Evolutionary conservation across 37 sponge, comb jelly and placozoan species (phyloP), one percentile per base, ranked within the genome.

Genomic region (Spongilla lacustris): DNA sequence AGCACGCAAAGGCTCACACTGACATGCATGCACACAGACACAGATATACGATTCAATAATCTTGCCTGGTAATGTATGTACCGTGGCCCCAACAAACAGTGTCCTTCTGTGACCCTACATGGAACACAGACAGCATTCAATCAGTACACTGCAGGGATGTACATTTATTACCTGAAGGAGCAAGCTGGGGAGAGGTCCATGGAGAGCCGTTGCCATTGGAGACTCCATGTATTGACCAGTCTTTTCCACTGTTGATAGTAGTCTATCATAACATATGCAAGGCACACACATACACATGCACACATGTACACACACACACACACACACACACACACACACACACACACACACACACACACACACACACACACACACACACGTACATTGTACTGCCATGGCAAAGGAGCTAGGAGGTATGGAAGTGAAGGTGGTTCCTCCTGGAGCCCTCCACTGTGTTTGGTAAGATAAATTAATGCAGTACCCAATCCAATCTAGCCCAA

Each of bases 381-480:
- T 4, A 10, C 8, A 8, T 75, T 84, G 49, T 33, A 75, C 81
- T 73, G 90, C 90, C 85, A 85, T 85, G 48, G 90, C 90, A 68
- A 90, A 81, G 58, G 36, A 22, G 8, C 50, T 68, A 29, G 28
- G 14, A 14, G 69, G 33, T 19, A 90, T 84, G 17, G 80, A 11
- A 19, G 24, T 32, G 25, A 80, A 85, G 17, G 46, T 35, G 2
- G 26, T 69, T 35, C 34, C n/a, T 6, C 22, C 69, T 2, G 91
- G 91, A 28, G 38, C 24, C 83, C 86, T 81, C 91, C 91, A 91
- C 91, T 91, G 67, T 23, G 68, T 17, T 36, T 4, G 71, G 24
- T 66, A 71, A 80, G n/a, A 32, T 29, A 67, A 23, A 24, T 69
- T 28, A 28, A 11, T 69, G 71, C 4, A 27, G 10, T 69, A 69